Evolutionary conservation across 2,888 invertebrate species (phyloP), one percentile per base, ranked within the genome.

Genomic region (Erebia aethiops): DNA sequence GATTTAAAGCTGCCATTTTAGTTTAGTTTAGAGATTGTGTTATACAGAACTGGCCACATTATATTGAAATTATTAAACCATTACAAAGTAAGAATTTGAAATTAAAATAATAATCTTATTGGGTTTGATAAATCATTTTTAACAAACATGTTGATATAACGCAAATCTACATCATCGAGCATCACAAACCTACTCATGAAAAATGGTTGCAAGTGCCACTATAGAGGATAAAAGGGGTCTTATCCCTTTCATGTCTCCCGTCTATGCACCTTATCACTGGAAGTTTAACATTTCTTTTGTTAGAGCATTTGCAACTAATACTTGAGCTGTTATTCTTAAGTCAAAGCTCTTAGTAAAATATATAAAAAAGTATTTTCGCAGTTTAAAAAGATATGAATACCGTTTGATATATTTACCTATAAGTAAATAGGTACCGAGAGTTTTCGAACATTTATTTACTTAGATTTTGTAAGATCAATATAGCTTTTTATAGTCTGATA

Each of bases 201-300:
- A 62, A 62, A 57, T 43, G 21, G 13, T 49, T n/a, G n/a, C 26
- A 64, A 64, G 52, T 52, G 16, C 26, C 49, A 16, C 52, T 64
- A 16, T 35, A 64, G 35, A 16, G 35, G 16, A 54, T 41, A 61
- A 61, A 64, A 64, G 64, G 11, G 64, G 51, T 52, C 46, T 16
- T 35, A 64, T 52, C 64, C 52, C 52, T 52, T 52, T 64, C 35
- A 64, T 35, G 52, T 52, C 35, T 64, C 60, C 60, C 41, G 43
- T 60, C 41, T 41, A 11, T 41, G 16, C 43, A 41, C n/a, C 64
- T 64, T 35, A 64, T 52, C 26, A 21, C 52, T 52, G 35, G 52
- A 26, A 52, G 21, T 64, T 16, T 11, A 11, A 51, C n/a, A n/a
- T n/a, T n/a, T n/a, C n/a, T n/a, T 51, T 58, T 58, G 58, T 41